Evolutionary conservation across 2,797 vertebrate species (phyloP).

Genomic region (Macropodus opercularis): DNA sequence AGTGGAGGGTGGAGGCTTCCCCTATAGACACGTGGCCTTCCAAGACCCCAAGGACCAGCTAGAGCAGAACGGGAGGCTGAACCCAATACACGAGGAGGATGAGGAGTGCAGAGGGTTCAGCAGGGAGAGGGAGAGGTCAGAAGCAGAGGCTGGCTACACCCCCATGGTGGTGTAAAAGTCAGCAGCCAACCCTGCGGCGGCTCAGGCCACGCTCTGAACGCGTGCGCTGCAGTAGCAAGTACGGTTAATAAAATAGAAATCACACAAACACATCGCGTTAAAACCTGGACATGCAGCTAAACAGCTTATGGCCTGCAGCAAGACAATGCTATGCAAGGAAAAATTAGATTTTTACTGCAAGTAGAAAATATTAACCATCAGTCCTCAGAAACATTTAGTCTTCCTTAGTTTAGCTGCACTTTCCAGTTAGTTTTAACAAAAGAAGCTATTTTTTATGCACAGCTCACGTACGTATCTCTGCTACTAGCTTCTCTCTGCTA

Average conservation of each 20-base stretch:
- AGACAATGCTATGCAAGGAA: neutral
- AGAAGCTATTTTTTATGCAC: conserved; percentile 34
- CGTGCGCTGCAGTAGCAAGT: conserved; percentile 11
- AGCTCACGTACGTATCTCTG: conserved; percentile 28
- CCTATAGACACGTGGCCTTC: conserved; percentile 80
- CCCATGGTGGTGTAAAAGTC: conserved; percentile 89
- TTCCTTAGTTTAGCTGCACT: conserved; percentile 12
- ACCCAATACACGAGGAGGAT: conserved; percentile 82
- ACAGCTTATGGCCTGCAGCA: neutral
- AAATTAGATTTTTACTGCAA: neutral
- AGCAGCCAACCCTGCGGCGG: neutral
- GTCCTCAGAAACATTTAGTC: conserved; percentile 1
- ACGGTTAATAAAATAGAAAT: conserved; percentile 1
- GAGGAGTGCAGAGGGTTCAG: conserved; percentile 70
- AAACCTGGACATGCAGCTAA: neutral
- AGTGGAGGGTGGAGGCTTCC: conserved; percentile 56
- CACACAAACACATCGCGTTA: neutral
- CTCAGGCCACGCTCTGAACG: conserved; percentile 8
- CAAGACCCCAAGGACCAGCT: conserved; percentile 81
- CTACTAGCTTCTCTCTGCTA: conserved; percentile 10
- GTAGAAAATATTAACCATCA: neutral
- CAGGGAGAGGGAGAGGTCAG: conserved; percentile 86
- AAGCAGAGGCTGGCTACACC: conserved; percentile 90
- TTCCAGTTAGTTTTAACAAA: neutral
- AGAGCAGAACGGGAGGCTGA: conserved; percentile 93